phyloP scores from a whole-genome alignment of 2,797 vertebrate genomes.

The Octomys mimax region DNA sequence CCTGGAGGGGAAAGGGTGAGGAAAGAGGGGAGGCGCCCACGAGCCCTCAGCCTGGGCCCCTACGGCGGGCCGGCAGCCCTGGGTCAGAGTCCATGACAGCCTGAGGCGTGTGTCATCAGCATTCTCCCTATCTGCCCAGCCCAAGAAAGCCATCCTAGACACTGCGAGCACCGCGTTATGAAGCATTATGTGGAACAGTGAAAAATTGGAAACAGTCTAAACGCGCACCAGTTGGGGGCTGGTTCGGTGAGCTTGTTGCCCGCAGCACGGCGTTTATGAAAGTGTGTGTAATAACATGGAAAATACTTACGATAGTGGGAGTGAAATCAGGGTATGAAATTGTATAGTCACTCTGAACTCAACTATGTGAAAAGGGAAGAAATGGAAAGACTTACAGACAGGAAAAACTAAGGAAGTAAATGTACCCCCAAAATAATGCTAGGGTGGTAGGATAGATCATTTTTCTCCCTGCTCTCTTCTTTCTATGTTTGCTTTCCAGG shows the following conservation, averaged over 20 bases:
- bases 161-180: neutral
- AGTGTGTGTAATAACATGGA: conserved; percentile 45
- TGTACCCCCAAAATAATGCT: neutral
- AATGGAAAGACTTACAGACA: neutral
- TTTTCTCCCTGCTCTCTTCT: conserved; percentile 8
- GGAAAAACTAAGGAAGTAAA: neutral
- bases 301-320: conserved; percentile 11
- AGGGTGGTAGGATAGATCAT: no score
- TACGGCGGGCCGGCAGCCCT: fast-evolving
- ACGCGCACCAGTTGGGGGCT: neutral
- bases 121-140: neutral
- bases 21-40: neutral
- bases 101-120: fast-evolving
- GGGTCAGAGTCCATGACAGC: neutral
- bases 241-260: conserved; percentile 11
- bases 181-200: neutral
- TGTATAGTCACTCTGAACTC: neutral
- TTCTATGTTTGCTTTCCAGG: neutral
- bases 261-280: conserved; percentile 44
- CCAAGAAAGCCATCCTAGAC: neutral
- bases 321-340: conserved; percentile 1
- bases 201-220: neutral
- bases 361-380: neutral
- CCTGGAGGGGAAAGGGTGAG: neutral
- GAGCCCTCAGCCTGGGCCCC: neutral